Conservation (phyloP, 2,888 invertebrate genomes). For the Lepidonotus clava region DNA sequence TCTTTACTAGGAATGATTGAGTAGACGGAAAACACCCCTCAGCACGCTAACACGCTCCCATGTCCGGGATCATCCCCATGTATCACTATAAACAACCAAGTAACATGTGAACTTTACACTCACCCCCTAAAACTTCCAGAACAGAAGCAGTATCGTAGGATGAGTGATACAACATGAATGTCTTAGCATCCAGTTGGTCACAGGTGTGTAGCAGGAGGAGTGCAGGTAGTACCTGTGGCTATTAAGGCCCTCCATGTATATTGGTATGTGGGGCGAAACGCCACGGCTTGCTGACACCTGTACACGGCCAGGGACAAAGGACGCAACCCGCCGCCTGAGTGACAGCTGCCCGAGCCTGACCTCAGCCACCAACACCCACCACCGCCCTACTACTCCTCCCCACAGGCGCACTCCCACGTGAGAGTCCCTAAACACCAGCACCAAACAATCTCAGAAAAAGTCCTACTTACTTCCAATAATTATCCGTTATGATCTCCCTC, state of each 20-base stretch:
- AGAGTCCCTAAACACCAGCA: background rate
- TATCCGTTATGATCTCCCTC: too few relatives aligned
- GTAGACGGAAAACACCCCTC: too few relatives aligned
- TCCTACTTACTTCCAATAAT: background rate
- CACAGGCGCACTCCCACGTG: background rate
- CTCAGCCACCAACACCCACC: background rate
- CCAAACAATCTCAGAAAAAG: background rate
- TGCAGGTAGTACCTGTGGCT: background rate
- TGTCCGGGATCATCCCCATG: too few relatives aligned
- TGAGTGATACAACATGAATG: too few relatives aligned
- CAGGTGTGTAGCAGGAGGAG: background rate
- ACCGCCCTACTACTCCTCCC: background rate
- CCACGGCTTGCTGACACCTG: conserved; percentile 3
- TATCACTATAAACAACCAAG: too few relatives aligned
- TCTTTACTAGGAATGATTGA: too few relatives aligned
- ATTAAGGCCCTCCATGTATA: background rate
- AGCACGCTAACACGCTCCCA: too few relatives aligned
- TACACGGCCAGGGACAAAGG: conserved; percentile 11
- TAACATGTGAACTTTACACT: too few relatives aligned
- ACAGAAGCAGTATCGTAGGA: too few relatives aligned
- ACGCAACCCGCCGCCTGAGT: background rate
- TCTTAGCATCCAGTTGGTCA: background rate
- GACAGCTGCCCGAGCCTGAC: conserved; percentile 5
- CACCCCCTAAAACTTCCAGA: too few relatives aligned
- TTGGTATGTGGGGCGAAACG: background rate